phyloP scores from a whole-genome alignment of 2,888 invertebrate species.

The Lithophane semibrunnea region DNA sequence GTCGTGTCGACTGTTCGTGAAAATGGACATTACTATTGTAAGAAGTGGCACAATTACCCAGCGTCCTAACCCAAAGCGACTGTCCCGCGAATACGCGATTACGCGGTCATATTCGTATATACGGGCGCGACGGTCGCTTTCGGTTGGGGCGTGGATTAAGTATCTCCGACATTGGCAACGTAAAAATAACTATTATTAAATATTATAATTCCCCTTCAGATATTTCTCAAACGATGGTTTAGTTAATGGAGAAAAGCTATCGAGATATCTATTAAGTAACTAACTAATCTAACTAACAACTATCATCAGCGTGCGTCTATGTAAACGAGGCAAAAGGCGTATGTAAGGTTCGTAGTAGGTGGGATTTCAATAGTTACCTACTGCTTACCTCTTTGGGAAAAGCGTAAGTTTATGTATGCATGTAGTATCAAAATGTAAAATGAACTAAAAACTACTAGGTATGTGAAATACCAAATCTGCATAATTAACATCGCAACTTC shows the following conservation, averaged over 20 bases:
- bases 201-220: background rate
- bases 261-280: background rate
- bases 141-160: background rate
- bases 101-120: background rate
- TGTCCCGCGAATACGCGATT: background rate
- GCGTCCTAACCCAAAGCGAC: background rate
- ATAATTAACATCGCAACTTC: background rate
- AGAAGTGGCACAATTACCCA: background rate
- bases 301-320: background rate
- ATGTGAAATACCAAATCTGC: background rate
- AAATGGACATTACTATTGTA: background rate
- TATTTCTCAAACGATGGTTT: background rate
- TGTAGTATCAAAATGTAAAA: background rate
- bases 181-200: background rate
- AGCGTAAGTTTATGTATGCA: background rate
- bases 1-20: background rate
- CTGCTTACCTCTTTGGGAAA: background rate
- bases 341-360: background rate
- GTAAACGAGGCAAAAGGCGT: background rate
- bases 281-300: background rate
- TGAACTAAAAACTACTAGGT: background rate
- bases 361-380: background rate
- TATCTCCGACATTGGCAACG: background rate
- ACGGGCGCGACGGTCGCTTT: background rate
- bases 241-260: background rate